Evolutionary conservation across 2,797 vertebrate species (phyloP).

Genomic region (Salarias fasciatus): DNA sequence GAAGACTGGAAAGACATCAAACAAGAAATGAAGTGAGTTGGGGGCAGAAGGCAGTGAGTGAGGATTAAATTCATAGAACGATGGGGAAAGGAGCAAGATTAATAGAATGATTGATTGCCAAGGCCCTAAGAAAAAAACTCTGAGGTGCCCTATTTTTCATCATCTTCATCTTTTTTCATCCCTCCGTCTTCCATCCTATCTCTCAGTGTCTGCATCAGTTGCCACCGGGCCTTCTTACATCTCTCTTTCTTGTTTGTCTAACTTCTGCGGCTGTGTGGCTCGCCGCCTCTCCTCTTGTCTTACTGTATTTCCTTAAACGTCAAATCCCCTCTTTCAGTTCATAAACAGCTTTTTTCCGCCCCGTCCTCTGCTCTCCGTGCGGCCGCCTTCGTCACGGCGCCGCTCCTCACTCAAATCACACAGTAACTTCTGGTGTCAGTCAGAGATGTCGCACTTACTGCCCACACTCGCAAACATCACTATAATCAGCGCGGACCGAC

Average conservation of each 20-base stretch:
- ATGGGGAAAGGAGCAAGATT: slow-evolving; percentile 60
- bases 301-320: slow-evolving; percentile 20
- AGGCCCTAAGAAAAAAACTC: slow-evolving; percentile 29
- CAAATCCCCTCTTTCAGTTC: background rate
- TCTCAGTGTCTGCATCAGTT: slow-evolving; percentile 47
- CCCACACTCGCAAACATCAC: slow-evolving; percentile 6
- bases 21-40: slow-evolving; percentile 15
- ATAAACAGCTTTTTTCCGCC: background rate
- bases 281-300: slow-evolving; percentile 25
- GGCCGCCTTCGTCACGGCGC: slow-evolving; percentile 14
- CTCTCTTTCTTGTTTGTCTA: slow-evolving; percentile 26
- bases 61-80: slow-evolving; percentile 55
- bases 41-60: slow-evolving; percentile 30
- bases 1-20: slow-evolving; percentile 1
- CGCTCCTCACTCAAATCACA: slow-evolving; percentile 16
- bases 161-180: slow-evolving; percentile 54
- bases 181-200: slow-evolving; percentile 31
- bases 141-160: slow-evolving; percentile 67
- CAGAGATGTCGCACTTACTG: slow-evolving; percentile 4
- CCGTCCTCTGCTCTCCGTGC: background rate
- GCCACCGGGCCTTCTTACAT: slow-evolving; percentile 22
- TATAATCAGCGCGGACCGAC: background rate
- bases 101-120: slow-evolving; percentile 73
- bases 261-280: slow-evolving; percentile 35
- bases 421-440: slow-evolving; percentile 2